Evolutionary conservation across 1,140 invertebrate species (phyloP).

Genomic region (Euwallacea fornicatus): DNA sequence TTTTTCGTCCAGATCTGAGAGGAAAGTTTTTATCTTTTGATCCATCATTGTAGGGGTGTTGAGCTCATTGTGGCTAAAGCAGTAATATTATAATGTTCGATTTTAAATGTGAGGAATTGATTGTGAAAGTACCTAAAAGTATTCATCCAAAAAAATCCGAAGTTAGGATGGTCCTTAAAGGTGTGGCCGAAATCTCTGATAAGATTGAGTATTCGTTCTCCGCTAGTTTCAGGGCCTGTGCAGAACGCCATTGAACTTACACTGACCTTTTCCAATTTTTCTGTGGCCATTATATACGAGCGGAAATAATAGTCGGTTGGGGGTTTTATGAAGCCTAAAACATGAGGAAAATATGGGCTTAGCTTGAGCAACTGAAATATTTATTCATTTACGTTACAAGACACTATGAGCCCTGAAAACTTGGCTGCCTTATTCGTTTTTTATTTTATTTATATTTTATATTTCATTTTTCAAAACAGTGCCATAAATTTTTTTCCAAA

Average conservation of each 20-base stretch:
- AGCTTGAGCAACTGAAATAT: too few species aligned
- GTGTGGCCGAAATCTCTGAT: slow-evolving; percentile 64
- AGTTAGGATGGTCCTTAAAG: slow-evolving; percentile 62
- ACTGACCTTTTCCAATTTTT: slow-evolving; percentile 54
- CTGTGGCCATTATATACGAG: slow-evolving; percentile 65
- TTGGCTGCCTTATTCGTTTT: too few species aligned
- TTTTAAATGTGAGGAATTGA: neutral
- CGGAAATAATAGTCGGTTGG: slow-evolving; percentile 77
- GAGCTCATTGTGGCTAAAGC: slow-evolving; percentile 64
- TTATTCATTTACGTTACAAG: too few species aligned
- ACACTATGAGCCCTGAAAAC: too few species aligned
- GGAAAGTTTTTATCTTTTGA: slow-evolving; percentile 55
- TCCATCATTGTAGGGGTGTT: slow-evolving; percentile 65
- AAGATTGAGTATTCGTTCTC: slow-evolving; percentile 62
- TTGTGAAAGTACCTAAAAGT: slow-evolving; percentile 52
- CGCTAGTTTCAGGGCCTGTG: slow-evolving; percentile 58
- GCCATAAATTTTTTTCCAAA: too few species aligned
- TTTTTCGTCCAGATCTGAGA: slow-evolving; percentile 51
- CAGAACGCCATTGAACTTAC: slow-evolving; percentile 55
- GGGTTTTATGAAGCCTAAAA: slow-evolving; percentile 62
- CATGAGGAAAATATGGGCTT: neutral
- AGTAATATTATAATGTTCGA: neutral
- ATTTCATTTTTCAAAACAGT: too few species aligned
- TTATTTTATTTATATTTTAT: too few species aligned
- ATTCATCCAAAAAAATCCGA: slow-evolving; percentile 73